A percentile compares a stretch with the other conserved stretches of the same genome.
These are phyloP conservation scores for Drosophila pegasa DNA, from an alignment of 2,888 invertebrate species.

Conservation along the genomic window DNA sequence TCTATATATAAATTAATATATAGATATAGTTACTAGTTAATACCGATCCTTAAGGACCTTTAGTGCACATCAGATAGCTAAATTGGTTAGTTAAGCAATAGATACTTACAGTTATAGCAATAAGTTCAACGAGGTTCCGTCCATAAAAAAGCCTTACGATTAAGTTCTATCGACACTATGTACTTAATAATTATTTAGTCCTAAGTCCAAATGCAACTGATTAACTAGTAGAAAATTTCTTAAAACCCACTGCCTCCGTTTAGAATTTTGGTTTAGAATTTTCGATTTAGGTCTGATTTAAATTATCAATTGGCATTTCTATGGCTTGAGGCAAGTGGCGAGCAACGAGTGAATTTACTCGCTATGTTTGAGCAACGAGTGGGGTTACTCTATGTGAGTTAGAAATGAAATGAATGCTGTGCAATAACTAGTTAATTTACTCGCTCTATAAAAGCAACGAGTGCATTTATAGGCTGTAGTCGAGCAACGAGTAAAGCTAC, in stretches of 20 bases:
- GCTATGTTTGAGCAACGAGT: background rate
- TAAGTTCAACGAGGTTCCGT: slow-evolving; percentile 65
- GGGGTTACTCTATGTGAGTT: background rate
- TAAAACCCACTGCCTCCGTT: slow-evolving; percentile 24
- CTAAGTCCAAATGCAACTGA: slow-evolving; percentile 31
- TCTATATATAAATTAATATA: background rate
- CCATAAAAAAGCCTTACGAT: slow-evolving; percentile 61
- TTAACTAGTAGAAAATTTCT: slow-evolving; percentile 29
- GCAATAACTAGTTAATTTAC: background rate
- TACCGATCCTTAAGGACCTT: slow-evolving; percentile 30
- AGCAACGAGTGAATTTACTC: background rate
- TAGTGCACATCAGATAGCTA: slow-evolving; percentile 42
- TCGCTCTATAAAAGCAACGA: background rate
- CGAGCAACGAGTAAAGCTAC: background rate
- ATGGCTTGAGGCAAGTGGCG: background rate
- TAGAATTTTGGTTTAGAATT: slow-evolving; percentile 14
- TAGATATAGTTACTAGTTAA: slow-evolving; percentile 37
- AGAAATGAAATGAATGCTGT: background rate
- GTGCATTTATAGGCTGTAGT: background rate
- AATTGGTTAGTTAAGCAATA: slow-evolving; percentile 52
- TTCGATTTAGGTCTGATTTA: slow-evolving; percentile 7
- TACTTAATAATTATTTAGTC: slow-evolving; percentile 21
- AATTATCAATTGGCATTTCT: slow-evolving; percentile 2
- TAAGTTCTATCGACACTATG: slow-evolving; percentile 7
- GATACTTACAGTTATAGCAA: slow-evolving; percentile 29